Evolutionary conservation across 2,888 invertebrate genomes (phyloP), one percentile per base, ranked within the genome.

Genomic region (Latrodectus elegans): DNA sequence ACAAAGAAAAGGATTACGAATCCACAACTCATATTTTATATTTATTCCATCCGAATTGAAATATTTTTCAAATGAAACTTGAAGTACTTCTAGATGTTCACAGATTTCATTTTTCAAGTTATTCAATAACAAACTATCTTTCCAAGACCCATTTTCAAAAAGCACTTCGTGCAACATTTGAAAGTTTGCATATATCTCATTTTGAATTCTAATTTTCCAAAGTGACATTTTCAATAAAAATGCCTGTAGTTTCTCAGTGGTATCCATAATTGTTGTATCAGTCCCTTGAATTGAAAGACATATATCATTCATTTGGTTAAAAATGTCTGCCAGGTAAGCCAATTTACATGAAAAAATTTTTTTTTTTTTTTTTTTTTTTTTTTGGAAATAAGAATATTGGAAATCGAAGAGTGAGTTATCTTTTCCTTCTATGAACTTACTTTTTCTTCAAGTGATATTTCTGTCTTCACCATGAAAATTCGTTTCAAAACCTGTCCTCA

Each of bases 281-380:
- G 55, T 70, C 68, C 78, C 70, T 78, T 78, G 78, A 78, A 70
- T 70, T 78, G 75, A 75, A 75, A 75, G 64, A 75, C 75, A 60
- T 60, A 75, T 75, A 76, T 76, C 76, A 51, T 76, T 76, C 76
- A 76, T 65, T 65, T 76, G 76, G 76, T 65, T 76, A 65, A 76
- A 76, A 76, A 64, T 67, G 67, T 22, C 67, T 67, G 67, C 67
- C 67, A 71, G 1, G 82, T 82, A 82, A 82, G 82, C 82, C 82
- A 82, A 82, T 82, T 82, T 82, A 82, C 82, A 82, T 82, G n/a
- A 82, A 75, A 82, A 82, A 82, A 82, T 82, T 55, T 82, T 83
- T 83, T 75, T 83, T 83, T 60, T 83, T 75, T n/a, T n/a, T n/a
- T n/a, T n/a, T n/a, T n/a, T n/a, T n/a, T n/a, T n/a, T n/a, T n/a